Percentiles rank a stretch among this genome's conserved stretches.
These are phyloP conservation scores for Lepeophtheirus nordmannii DNA, from an alignment of 2,888 invertebrate genomes.

Conservation along the genomic window DNA sequence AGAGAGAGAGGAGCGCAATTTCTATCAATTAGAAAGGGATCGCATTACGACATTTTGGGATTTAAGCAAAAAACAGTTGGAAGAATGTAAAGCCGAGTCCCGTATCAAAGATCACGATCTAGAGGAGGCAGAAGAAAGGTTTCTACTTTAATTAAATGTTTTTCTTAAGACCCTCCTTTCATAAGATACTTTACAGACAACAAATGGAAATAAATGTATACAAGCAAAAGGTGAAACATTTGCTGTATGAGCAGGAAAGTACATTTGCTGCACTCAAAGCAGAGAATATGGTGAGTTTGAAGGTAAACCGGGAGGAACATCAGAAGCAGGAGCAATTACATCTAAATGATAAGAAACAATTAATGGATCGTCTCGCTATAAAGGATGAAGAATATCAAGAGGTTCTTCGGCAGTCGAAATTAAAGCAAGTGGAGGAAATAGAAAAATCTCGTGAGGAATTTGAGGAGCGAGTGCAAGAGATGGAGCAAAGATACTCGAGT, in stretches of 20 bases:
- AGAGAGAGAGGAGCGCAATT: conserved; percentile 86
- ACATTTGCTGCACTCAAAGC: conserved; percentile 67
- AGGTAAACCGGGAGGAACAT: conserved; percentile 21
- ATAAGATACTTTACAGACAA: conserved; percentile 39
- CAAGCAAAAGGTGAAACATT: conserved; percentile 80
- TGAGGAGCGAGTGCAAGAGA: conserved; percentile 49
- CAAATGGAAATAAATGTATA: conserved; percentile 72
- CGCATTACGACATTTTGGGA: conserved; percentile 91
- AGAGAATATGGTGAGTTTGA: conserved; percentile 47
- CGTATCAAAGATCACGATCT: conserved; percentile 58
- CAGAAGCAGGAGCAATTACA: conserved; percentile 24
- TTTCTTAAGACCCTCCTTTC: too few relatives aligned
- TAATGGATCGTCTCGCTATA: conserved; percentile 24
- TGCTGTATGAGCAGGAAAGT: conserved; percentile 77
- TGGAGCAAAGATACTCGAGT: conserved; percentile 55
- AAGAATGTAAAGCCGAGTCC: conserved; percentile 54
- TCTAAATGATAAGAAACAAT: conserved; percentile 25
- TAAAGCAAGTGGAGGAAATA: conserved; percentile 40
- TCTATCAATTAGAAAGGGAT: conserved; percentile 84
- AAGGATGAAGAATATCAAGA: conserved; percentile 26
- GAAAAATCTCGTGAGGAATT: conserved; percentile 47
- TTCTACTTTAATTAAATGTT: too few relatives aligned
- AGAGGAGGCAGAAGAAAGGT: conserved; percentile 60
- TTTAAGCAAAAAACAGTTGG: conserved; percentile 72
- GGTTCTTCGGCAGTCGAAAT: conserved; percentile 16